Percentiles rank a stretch among this genome's conserved stretches.
Conservation (phyloP, 2,888 invertebrate species). For the Hirtodrosophila cameraria region DNA sequence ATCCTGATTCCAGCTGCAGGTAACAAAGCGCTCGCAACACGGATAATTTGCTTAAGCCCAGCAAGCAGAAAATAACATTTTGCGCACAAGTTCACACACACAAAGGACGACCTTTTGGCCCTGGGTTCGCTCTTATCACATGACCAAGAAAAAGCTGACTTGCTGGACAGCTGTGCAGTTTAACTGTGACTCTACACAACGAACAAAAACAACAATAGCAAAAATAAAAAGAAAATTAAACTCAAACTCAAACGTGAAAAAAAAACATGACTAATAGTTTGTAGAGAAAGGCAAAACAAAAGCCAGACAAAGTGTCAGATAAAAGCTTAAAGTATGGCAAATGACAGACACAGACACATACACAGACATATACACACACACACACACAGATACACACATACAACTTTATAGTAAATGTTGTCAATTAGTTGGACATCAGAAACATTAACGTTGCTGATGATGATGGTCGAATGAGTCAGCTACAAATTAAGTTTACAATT, state of each 20-base stretch:
- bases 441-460: conserved; percentile 33
- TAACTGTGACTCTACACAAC: conserved; percentile 53
- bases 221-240: conserved; percentile 21
- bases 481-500: conserved; percentile 32
- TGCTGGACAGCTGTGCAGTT: conserved; percentile 49
- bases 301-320: conserved; percentile 67
- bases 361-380: conserved; percentile 1
- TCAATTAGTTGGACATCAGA: conserved; percentile 62
- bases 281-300: conserved; percentile 59
- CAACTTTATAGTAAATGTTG: conserved; percentile 53
- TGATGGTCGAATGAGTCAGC: conserved; percentile 46
- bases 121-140: conserved; percentile 45
- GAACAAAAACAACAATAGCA: conserved; percentile 36
- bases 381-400: background rate
- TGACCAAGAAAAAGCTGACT: conserved; percentile 39
- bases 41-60: conserved; percentile 75
- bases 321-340: conserved; percentile 62
- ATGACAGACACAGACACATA: conserved; percentile 18
- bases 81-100: conserved; percentile 70
- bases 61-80: conserved; percentile 76
- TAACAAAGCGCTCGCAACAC: conserved; percentile 43
- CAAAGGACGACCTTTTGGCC: conserved; percentile 57
- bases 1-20: conserved; percentile 15
- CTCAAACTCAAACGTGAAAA: conserved; percentile 14
- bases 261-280: conserved; percentile 75